Percentiles rank a stretch among this genome's conserved stretches.
phyloP scores from a whole-genome alignment of 2,113 vertebrate genomes.

The Galemys pyrenaicus region DNA sequence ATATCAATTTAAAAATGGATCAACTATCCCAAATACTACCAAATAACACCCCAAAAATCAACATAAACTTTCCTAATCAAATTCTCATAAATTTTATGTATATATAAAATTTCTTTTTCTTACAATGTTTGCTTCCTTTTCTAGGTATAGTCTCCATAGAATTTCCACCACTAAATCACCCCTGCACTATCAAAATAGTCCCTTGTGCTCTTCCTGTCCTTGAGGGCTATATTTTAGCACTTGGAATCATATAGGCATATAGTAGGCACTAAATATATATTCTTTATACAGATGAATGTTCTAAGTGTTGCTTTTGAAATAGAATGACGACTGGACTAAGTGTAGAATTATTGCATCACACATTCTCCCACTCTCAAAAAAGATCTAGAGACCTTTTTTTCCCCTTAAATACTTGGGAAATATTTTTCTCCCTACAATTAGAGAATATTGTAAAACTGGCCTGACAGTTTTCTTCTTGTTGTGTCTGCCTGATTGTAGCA shows the following conservation, averaged over 20 bases:
- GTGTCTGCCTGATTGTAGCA: not conserved
- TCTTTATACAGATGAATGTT: not conserved
- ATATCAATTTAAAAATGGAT: not conserved
- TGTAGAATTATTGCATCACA: not conserved
- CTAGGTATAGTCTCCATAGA: no score
- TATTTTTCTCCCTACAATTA: not conserved
- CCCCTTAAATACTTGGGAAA: not conserved
- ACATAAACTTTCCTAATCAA: conserved; percentile 18
- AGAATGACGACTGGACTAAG: not conserved
- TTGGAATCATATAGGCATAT: not conserved
- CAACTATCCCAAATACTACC: not conserved
- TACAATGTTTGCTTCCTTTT: no score
- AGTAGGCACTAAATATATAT: not conserved
- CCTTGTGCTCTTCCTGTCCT: no score
- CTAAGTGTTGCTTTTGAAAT: not conserved
- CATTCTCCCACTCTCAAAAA: not conserved
- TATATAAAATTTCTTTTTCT: no score
- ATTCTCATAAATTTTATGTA: no score
- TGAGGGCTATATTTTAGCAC: not conserved
- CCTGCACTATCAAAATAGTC: no score
- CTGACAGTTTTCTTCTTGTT: not conserved
- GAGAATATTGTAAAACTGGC: not conserved
- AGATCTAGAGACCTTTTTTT: not conserved
- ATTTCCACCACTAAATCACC: no score
- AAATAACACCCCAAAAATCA: not conserved